phyloP scores from a whole-genome alignment of 2,888 invertebrate genomes.

The Eupelmus urozonus region DNA sequence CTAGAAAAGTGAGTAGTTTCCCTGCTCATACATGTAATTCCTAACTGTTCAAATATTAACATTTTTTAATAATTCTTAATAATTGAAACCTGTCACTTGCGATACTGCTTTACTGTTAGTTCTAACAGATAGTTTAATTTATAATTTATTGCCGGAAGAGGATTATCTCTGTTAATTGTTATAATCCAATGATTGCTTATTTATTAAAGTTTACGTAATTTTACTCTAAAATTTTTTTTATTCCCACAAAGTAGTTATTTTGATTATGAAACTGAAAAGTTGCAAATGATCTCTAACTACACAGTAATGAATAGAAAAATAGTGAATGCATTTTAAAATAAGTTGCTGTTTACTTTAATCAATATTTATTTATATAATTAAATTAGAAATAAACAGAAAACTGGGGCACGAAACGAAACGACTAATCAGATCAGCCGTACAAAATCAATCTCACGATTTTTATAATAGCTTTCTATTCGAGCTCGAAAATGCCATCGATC shows the following conservation, averaged over 20 bases:
- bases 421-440: too few relatives aligned
- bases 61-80: neutral
- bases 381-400: neutral
- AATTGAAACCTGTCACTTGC: neutral
- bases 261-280: too few relatives aligned
- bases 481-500: constrained; percentile 3
- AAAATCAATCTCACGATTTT: neutral
- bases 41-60: constrained; percentile 24
- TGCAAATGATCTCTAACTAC: too few relatives aligned
- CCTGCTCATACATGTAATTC: neutral
- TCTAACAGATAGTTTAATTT: neutral
- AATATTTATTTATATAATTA: too few relatives aligned
- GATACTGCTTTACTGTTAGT: neutral
- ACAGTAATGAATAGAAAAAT: too few relatives aligned
- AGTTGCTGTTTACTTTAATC: too few relatives aligned
- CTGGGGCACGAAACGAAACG: too few relatives aligned
- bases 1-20: constrained; percentile 1
- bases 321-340: too few relatives aligned
- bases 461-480: constrained; percentile 17
- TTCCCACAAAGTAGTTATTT: neutral
- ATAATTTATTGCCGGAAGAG: constrained; percentile 1
- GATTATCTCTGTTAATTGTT: neutral
- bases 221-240: neutral
- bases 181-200: neutral
- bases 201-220: neutral